Base-by-base conservation (phyloP, 2,888 invertebrate genomes). In the Habroteleia sp. region DNA sequence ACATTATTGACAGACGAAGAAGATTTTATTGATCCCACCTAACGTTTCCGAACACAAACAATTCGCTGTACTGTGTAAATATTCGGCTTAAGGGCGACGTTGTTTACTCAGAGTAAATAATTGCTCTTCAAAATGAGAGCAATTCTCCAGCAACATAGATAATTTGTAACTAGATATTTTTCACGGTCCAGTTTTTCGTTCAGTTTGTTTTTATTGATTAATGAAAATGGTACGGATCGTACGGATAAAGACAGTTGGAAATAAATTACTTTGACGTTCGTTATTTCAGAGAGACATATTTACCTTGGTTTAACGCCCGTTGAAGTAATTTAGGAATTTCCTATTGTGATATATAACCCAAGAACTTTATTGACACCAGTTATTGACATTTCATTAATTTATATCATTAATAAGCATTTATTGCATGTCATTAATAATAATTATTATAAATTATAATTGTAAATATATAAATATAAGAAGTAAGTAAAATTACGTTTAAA, bases 1-100 rank as follows among this genome's bases (percentile, higher is more conserved):
- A 35, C 74, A 54, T 44, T 73, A 73, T 76, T 73, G 76, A 76
- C 73, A 65, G 60, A 69, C 68, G 73, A 73, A 76, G 68, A 76
- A 75, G 75, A 71, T 76, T 71, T 76, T 66, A 71, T 71, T 66
- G 75, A 71, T 71, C 63, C 69, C 52, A 60, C 71, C 69, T 69
- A 75, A 75, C 69, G 23, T 71, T 75, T 71, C 68, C 68, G 68
- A 69, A 63, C 35, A 65, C 74, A 75, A 69, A 75, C 63, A 71
- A 74, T 60, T 48, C 69, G 29, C 37, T 31, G 54, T 11, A 31
- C 42, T 71, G 65, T 35, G 63, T 60, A 75, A 75, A 75, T 71
- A 60, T 60, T 71, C 63, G 39, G 37, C 58, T 58, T 50, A 48
- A 50, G 71, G 69, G 62, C 52, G 58, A 62, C 14, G 65, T 41